Evolutionary conservation across 1,140 invertebrate species (phyloP).

Genomic region (Diprion similis): DNA sequence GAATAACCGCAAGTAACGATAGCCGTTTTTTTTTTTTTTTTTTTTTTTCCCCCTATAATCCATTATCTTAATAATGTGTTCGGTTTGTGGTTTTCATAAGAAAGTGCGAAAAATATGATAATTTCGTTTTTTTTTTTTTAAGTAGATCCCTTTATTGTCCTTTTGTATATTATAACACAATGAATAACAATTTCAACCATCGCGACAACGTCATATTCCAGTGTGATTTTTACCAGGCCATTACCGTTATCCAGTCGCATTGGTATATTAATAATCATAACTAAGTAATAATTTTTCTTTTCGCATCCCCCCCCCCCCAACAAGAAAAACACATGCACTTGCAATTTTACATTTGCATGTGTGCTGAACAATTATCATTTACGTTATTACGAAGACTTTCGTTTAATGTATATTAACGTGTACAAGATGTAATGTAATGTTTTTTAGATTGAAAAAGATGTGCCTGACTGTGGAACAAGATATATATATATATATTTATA

Average conservation of each 20-base stretch:
- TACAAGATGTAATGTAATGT: not conserved
- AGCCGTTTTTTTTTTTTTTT: too few relatives aligned
- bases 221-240: not conserved
- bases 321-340: too few relatives aligned
- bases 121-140: not conserved
- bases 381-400: too few relatives aligned
- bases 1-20: too few relatives aligned
- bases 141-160: slow-evolving; percentile 43
- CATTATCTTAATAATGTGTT: too few relatives aligned
- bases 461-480: not conserved
- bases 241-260: slow-evolving; percentile 10
- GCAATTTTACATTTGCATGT: too few relatives aligned
- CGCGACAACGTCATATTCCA: slow-evolving; percentile 6
- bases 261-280: slow-evolving; percentile 18
- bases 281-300: slow-evolving; percentile 14
- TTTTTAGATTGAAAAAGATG: not conserved
- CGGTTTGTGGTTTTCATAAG: too few relatives aligned
- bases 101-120: too few relatives aligned
- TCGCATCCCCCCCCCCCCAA: not conserved
- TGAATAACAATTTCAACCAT: slow-evolving; percentile 33
- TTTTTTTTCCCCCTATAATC: too few relatives aligned
- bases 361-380: too few relatives aligned
- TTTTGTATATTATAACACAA: slow-evolving; percentile 43
- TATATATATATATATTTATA: not conserved
- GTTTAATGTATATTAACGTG: not conserved